Base-by-base conservation (phyloP, 2,888 invertebrate genomes). In the Girardia tigrina region DNA sequence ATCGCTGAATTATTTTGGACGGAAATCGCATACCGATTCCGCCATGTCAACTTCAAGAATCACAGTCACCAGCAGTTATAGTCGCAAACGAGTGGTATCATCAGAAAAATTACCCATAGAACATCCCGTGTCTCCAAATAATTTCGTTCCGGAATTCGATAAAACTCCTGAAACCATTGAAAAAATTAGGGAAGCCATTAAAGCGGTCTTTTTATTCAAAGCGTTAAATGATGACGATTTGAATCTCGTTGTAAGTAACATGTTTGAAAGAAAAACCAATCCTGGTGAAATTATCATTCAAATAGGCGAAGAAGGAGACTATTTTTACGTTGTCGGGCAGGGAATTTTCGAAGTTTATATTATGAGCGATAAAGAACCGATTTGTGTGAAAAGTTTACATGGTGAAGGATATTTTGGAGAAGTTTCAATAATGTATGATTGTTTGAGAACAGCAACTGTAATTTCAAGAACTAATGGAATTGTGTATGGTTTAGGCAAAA, bases 351-450 rank as follows among this genome's bases (percentile, higher is more conserved):
- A 56, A 56, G 56, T 23, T 56, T 56, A 20, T n/a, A 56, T 56
- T 4, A 56, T 56, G 56, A 56, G 23, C 2, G 23, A 56, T 8
- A 56, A 56, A 56, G 56, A 56, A 56, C 56, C 56, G 8, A 56
- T 56, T 20, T 56, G 56, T 56, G 56, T 56, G 4, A 56, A 56
- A 56, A 56, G n/a, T 4, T 56, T 20, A 6, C 56, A 56, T 23
- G 56, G 56, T 56, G 56, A 56, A 56, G 56, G 56, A 56, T 56
- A 56, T 56, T 56, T 56, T 56, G 56, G 56, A 56, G 56, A 56
- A 56, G 23, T 56, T 56, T n/a, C 56, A 12, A 20, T 56, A 23
- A 56, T 56, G 56, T 56, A 56, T 56, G 23, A 56, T 56, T 56
- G 56, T 16, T 23, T 2, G n/a, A 56, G 56, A 56, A 56, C 56